Conservation (phyloP, 2,888 invertebrate genomes). For the Harpalus rubripes region DNA sequence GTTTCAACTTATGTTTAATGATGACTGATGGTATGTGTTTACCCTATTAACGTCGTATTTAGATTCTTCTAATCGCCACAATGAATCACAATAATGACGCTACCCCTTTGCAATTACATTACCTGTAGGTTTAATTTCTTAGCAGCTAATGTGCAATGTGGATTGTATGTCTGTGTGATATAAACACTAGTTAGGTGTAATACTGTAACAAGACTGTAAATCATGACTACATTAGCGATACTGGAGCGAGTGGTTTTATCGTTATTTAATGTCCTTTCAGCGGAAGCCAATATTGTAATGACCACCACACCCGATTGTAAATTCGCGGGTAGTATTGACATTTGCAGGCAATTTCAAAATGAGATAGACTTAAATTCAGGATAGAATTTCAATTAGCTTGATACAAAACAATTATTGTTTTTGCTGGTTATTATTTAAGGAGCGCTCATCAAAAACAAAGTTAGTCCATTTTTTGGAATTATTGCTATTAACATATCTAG, state of each 20-base stretch:
- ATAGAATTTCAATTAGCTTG: no score
- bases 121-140: constrained; percentile 43
- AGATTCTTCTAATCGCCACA: constrained; percentile 1
- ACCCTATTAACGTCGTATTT: neutral
- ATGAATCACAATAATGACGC: constrained; percentile 29
- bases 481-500: no score
- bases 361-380: neutral
- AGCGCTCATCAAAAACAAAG: no score
- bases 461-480: no score
- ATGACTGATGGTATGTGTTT: no score
- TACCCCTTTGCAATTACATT: constrained; percentile 35
- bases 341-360: neutral
- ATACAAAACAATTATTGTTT: no score
- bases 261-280: constrained; percentile 59
- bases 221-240: constrained; percentile 58
- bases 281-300: constrained; percentile 65
- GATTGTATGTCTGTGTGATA: constrained; percentile 8
- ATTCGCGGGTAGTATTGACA: neutral
- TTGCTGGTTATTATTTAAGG: no score
- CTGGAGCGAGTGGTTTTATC: constrained; percentile 45
- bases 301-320: constrained; percentile 38
- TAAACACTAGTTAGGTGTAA: constrained; percentile 44
- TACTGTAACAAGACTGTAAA: constrained; percentile 51
- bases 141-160: constrained; percentile 30
- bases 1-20: no score